These are phyloP conservation scores for Heliconius himera DNA, from an alignment of 1,140 invertebrate species.

Conservation along the genomic window DNA sequence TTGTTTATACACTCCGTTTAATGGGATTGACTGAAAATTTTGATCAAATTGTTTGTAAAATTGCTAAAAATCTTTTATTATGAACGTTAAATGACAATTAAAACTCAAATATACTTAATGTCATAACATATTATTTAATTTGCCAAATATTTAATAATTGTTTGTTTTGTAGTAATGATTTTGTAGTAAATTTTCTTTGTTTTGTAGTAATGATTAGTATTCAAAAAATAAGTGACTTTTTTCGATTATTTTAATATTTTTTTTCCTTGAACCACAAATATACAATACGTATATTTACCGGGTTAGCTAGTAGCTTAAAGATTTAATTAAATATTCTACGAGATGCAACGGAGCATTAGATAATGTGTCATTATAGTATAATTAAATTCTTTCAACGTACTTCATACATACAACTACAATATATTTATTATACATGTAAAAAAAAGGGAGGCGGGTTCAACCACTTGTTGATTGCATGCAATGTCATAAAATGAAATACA, in stretches of 20 bases:
- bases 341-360: background rate
- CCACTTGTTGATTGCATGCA: conserved; percentile 71
- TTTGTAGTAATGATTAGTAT: too few relatives aligned
- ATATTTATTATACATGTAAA: conserved; percentile 36
- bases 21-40: background rate
- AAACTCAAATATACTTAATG: too few relatives aligned
- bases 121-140: too few relatives aligned
- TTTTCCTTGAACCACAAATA: background rate
- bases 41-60: background rate
- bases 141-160: too few relatives aligned
- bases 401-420: too few relatives aligned
- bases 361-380: background rate
- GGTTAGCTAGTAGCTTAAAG: background rate
- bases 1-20: background rate
- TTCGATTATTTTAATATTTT: too few relatives aligned
- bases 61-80: background rate
- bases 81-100: too few relatives aligned
- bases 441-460: conserved; percentile 59
- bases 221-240: too few relatives aligned
- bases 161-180: too few relatives aligned
- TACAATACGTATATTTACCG: background rate
- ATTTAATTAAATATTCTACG: background rate
- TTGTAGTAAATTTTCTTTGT: too few relatives aligned
- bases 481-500: conserved; percentile 17
- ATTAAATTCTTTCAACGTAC: conserved; percentile 13